Evolutionary conservation across 2,797 vertebrate species (phyloP).

Genomic region (Sebastes glaucus): DNA sequence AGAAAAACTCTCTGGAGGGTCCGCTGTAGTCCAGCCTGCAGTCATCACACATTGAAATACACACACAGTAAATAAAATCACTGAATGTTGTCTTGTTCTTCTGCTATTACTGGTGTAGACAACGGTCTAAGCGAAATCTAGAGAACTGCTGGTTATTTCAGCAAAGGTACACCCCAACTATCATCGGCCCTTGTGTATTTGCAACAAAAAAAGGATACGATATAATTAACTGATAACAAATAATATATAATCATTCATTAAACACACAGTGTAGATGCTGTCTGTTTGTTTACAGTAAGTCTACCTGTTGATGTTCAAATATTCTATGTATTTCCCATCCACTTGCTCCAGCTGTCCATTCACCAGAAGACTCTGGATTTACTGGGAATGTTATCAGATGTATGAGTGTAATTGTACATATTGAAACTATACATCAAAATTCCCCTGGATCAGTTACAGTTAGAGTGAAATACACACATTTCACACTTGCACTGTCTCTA

Average conservation of each 20-base stretch:
- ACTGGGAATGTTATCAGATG: background rate
- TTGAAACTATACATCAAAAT: background rate
- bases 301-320: background rate
- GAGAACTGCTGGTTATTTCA: background rate
- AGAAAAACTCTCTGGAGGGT: constrained; percentile 97
- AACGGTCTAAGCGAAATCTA: background rate
- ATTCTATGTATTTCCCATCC: background rate
- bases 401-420: background rate
- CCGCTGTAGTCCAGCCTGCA: constrained; percentile 96
- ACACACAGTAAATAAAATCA: background rate
- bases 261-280: background rate
- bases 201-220: background rate
- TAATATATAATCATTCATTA: background rate
- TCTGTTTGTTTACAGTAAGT: background rate
- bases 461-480: background rate
- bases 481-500: background rate
- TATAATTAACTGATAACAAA: background rate
- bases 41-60: background rate
- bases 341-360: background rate
- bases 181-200: background rate
- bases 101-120: background rate
- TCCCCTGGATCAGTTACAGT: background rate
- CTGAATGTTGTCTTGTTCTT: background rate
- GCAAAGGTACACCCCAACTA: background rate
- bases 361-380: background rate